Percentiles rank a stretch among this genome's conserved stretches.
These are phyloP conservation scores for Vanacampus margaritifer DNA, from an alignment of 2,113 vertebrate genomes.

Conservation along the genomic window DNA sequence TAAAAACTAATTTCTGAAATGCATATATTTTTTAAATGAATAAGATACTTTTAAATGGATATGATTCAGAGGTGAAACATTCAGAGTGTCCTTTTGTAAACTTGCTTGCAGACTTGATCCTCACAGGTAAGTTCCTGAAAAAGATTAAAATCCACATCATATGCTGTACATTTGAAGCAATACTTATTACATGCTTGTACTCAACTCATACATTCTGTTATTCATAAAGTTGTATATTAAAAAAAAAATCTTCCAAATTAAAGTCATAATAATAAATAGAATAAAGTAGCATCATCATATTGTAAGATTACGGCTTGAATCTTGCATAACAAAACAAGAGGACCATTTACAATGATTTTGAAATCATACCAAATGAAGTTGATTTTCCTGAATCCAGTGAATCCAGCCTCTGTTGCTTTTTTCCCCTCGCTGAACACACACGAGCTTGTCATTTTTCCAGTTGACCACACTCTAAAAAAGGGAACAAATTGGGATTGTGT, in stretches of 20 bases:
- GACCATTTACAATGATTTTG: background rate
- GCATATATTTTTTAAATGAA: background rate
- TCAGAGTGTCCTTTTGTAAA: conserved; percentile 71
- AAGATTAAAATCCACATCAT: background rate
- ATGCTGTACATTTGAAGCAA: background rate
- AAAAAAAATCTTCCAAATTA: no score
- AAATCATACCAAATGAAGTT: conserved; percentile 79
- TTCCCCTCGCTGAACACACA: conserved; percentile 83
- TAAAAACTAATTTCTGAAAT: background rate
- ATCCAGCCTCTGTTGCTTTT: conserved; percentile 85
- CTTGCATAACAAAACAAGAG: no score
- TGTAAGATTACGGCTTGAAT: no score
- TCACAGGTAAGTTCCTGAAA: conserved; percentile 83
- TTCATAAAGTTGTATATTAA: no score
- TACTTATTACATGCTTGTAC: no score
- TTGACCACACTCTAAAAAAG: conserved; percentile 74
- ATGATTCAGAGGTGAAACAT: background rate
- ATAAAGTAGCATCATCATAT: no score
- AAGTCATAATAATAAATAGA: no score
- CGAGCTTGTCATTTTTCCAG: conserved; percentile 80
- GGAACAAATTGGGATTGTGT: background rate
- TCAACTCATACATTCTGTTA: no score
- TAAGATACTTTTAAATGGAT: background rate
- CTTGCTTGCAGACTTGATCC: conserved; percentile 80
- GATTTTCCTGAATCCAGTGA: conserved; percentile 84